Evolutionary conservation across 2,113 vertebrate genomes (phyloP), one percentile per base, ranked within the genome.

Genomic region (Perca flavescens): DNA sequence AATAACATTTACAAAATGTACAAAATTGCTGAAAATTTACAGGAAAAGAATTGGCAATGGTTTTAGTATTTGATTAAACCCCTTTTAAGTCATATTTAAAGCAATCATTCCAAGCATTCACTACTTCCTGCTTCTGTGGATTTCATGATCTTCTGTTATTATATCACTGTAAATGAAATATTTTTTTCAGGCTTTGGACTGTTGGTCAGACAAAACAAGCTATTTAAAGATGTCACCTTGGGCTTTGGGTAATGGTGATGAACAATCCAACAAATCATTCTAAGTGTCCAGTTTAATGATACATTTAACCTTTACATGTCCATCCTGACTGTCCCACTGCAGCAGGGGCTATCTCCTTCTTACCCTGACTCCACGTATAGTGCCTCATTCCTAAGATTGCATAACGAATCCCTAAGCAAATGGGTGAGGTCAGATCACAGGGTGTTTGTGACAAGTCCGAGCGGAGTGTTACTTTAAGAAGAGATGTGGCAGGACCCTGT

Each of bases 401-500:
- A 63, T 91, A 91, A 93, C 7, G 16, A 17, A 11, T 91, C 74
- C 68, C 82, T 87, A 53, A 91, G 92, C 89, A 88, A 91, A 84
- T 76, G 86, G 88, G 74, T 61, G 86, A 91, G 86, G 89, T 91
- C 80, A 83, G 87, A 84, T 87, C 90, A 83, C 89, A 79, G 76
- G 60, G 83, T 78, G 80, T 85, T 86, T 89, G 84, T 87, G 88
- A 85, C 89, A 70, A 84, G 82, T 79, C 62, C 61, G 67, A 81
- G 88, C 73, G 17, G 75, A 69, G 72, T 36, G 40, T 78, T 9
- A 85, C 69, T 69, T 85, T 80, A 72, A 79, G 81, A 75, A 31
- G 79, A 76, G 83, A 82, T 15, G 80, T 77, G 77, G 72, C 75
- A 13, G 75, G 73, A 75, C 72, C 82, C 66, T 9, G 66, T 80